These are phyloP conservation scores for Zaprionus davidi DNA, from an alignment of 1,140 invertebrate genomes.

Conservation along the genomic window DNA sequence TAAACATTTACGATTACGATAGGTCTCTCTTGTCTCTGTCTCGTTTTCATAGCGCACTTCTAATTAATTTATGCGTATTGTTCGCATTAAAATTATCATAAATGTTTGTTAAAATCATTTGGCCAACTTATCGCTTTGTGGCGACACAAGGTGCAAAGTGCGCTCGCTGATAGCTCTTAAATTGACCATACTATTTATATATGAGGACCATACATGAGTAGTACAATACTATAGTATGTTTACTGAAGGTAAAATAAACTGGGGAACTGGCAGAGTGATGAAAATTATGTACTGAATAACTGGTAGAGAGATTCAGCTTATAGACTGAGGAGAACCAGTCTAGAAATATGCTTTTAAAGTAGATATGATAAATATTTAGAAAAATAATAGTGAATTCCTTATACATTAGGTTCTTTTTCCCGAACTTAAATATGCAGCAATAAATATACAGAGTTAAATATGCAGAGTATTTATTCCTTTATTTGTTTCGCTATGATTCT, in stretches of 20 bases:
- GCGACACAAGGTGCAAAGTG: slow-evolving; percentile 26
- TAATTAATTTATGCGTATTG: slow-evolving; percentile 76
- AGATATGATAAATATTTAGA: no score
- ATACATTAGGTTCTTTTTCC: no score
- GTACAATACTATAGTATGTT: neutral
- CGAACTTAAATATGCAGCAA: no score
- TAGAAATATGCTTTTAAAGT: no score
- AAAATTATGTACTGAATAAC: no score
- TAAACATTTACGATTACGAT: slow-evolving; percentile 74
- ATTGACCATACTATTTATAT: neutral
- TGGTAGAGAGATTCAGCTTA: no score
- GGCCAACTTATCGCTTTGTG: slow-evolving; percentile 25
- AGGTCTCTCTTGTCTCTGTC: slow-evolving; percentile 50
- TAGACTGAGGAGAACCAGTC: no score
- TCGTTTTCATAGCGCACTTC: slow-evolving; percentile 26
- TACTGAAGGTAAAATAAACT: neutral
- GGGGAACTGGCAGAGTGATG: neutral
- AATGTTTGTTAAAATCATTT: slow-evolving; percentile 56
- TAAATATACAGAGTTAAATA: no score
- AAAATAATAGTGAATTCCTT: no score
- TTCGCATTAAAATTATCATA: slow-evolving; percentile 69
- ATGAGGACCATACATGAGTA: neutral
- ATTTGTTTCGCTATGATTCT: no score
- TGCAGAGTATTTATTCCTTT: no score
- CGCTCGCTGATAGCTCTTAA: neutral